These are phyloP conservation scores for Tenthredo livida DNA, from an alignment of 2,888 invertebrate species.

Conservation along the genomic window DNA sequence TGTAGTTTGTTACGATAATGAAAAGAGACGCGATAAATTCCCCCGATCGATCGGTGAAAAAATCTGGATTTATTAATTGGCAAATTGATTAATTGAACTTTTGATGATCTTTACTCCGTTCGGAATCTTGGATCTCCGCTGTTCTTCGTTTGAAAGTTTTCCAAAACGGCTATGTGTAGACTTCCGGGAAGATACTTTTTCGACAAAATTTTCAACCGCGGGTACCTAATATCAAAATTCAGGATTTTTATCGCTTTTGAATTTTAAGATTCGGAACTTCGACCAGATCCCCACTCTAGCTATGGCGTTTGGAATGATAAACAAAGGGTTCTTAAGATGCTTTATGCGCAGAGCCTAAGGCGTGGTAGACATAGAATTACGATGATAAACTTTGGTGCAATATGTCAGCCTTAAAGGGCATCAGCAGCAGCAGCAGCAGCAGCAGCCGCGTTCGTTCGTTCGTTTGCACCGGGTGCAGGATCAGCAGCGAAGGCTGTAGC, in stretches of 20 bases:
- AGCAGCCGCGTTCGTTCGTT: not conserved
- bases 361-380: constrained; percentile 49
- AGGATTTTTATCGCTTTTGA: too few relatives aligned
- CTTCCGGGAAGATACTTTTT: too few relatives aligned
- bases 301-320: constrained; percentile 1
- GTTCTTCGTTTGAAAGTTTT: too few relatives aligned
- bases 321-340: constrained; percentile 13
- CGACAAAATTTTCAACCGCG: too few relatives aligned
- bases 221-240: too few relatives aligned
- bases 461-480: constrained; percentile 16
- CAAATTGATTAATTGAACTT: not conserved
- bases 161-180: too few relatives aligned
- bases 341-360: constrained; percentile 4
- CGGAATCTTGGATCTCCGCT: not conserved
- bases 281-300: too few relatives aligned
- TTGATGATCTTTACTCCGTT: not conserved
- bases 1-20: constrained; percentile 18
- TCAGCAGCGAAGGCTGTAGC: not conserved
- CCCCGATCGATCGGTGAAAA: not conserved
- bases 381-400: constrained; percentile 50
- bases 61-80: not conserved
- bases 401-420: constrained; percentile 34
- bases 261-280: too few relatives aligned
- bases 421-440: not conserved
- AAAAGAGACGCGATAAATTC: not conserved